Evolutionary conservation across 2,888 invertebrate species (phyloP), one percentile per base, ranked within the genome.

Genomic region (Agonum fuliginosum): DNA sequence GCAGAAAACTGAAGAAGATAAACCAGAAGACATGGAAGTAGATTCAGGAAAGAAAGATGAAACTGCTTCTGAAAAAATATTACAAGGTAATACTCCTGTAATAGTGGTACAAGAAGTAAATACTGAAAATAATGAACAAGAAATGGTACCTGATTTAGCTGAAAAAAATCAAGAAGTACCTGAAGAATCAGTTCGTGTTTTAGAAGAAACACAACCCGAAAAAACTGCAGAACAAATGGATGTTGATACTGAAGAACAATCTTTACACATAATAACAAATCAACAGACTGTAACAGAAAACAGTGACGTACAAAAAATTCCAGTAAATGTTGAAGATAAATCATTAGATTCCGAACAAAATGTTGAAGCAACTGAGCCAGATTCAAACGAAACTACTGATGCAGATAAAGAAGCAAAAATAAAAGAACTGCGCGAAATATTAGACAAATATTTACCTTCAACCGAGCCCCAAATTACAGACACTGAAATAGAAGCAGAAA

Each of bases 301-400:
- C n/a, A n/a, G n/a, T n/a, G n/a, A n/a, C n/a, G n/a, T 41, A 54
- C 10, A 41, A 79, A 46, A 65, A 62, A 3, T 78, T 82, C 83
- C 78, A 83, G 81, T 76, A 78, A 83, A 58, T n/a, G 46, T 62
- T 48, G 46, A 62, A 24, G 81, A 73, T 58, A 54, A 41, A n/a
- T 22, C 5, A 22, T 6, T 17, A 30, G 10, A 27, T 27, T 5
- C 27, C 12, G 58, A 62, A 6, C 14, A 74, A 5, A 24, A 10
- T 46, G 12, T 12, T 46, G 24, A 62, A 27, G 27, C 20, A 37
- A 10, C n/a, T 37, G 65, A 79, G 8, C 14, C 46, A 30, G 37
- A 30, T 46, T 17, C 1, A 72, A 70, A 70, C 62, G 30, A 78
- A 71, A 30, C 19, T 41, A 48, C 77, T 58, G 78, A 73, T 19